A percentile compares a stretch with the other conserved stretches of the same genome.
These are phyloP conservation scores for Eumaeus atala DNA, from an alignment of 1,140 invertebrate genomes.

Conservation along the genomic window DNA sequence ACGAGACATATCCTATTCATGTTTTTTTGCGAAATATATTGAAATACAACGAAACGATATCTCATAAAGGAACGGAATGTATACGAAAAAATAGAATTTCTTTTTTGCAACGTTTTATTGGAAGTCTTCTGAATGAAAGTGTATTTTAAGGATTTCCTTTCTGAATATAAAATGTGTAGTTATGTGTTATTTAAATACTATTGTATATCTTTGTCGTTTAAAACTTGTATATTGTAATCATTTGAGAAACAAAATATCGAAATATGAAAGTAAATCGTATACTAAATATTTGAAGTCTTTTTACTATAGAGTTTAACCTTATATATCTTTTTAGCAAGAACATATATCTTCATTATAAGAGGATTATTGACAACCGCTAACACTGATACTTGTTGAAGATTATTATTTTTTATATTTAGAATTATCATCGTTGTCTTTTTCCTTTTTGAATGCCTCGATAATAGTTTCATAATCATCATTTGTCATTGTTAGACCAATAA, in stretches of 20 bases:
- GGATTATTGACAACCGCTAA: too few species aligned
- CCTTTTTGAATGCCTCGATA: too few species aligned
- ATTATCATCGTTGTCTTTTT: too few species aligned
- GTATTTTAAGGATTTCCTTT: slow-evolving; percentile 45
- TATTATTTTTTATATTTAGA: too few species aligned
- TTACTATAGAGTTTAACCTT: slow-evolving; percentile 2
- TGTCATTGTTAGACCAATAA: too few species aligned
- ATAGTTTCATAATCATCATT: too few species aligned
- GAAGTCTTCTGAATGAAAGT: slow-evolving; percentile 35
- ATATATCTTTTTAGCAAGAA: too few species aligned
- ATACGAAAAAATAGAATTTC: slow-evolving; percentile 57
- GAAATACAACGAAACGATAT: slow-evolving; percentile 48
- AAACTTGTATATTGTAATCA: slow-evolving; percentile 18
- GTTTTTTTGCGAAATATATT: slow-evolving; percentile 30
- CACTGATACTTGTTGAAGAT: too few species aligned
- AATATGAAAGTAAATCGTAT: slow-evolving; percentile 14
- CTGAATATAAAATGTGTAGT: slow-evolving; percentile 55
- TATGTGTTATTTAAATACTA: slow-evolving; percentile 56
- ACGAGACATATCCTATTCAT: slow-evolving; percentile 57
- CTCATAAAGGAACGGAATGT: slow-evolving; percentile 47
- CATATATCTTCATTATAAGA: too few species aligned
- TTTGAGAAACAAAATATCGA: slow-evolving; percentile 18
- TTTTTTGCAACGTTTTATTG: slow-evolving; percentile 34
- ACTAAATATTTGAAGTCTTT: slow-evolving; percentile 10
- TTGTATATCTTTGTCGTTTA: slow-evolving; percentile 38